phyloP scores from a whole-genome alignment of 2,797 vertebrate species.

The Cryptoblepharus egeriae region DNA sequence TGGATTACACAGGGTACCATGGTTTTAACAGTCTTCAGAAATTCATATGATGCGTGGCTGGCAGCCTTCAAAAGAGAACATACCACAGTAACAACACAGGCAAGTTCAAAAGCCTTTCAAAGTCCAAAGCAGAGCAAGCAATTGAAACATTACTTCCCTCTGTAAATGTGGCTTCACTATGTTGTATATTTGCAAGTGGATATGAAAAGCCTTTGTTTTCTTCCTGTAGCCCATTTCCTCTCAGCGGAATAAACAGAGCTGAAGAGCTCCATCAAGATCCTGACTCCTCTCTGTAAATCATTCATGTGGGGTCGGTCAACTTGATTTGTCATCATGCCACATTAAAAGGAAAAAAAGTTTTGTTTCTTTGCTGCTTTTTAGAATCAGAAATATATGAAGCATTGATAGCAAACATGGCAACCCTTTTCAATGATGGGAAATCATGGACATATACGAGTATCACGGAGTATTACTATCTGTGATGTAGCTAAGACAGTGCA shows the following conservation, averaged over 20 bases:
- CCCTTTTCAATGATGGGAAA: background rate
- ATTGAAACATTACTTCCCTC: background rate
- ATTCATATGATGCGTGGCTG: background rate
- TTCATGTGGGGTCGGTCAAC: background rate
- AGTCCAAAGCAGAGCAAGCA: background rate
- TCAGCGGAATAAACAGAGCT: background rate
- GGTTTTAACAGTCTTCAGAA: slow-evolving; percentile 14
- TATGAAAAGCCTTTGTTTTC: background rate
- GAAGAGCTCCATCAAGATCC: rapidly evolving
- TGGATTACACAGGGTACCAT: background rate
- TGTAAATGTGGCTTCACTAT: background rate
- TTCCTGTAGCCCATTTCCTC: slow-evolving; percentile 2
- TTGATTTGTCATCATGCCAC: background rate
- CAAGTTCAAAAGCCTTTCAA: background rate
- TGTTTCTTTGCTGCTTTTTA: background rate
- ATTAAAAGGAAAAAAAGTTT: background rate
- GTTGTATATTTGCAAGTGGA: background rate
- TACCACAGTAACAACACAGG: rapidly evolving
- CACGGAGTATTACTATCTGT: no score
- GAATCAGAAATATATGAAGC: background rate
- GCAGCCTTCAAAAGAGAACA: background rate
- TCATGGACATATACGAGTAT: background rate
- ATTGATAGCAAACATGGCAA: background rate
- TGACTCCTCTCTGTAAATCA: background rate
- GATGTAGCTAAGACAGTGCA: no score